Conservation (phyloP, 2,113 vertebrate species). For the Syrrhaptes paradoxus region DNA sequence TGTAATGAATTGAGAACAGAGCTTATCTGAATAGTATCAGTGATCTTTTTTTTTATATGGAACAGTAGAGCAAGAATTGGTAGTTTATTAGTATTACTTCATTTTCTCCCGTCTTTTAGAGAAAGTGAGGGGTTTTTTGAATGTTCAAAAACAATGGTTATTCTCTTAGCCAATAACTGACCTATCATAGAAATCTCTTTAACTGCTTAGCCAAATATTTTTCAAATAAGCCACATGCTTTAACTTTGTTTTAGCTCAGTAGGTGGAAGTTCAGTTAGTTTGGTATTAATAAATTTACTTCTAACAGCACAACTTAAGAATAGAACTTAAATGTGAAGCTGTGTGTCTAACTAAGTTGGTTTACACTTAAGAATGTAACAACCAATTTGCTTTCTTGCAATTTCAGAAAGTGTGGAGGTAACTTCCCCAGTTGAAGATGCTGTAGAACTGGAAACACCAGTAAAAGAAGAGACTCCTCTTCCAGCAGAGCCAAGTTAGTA, state of each 20-base stretch:
- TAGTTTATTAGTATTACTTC: background rate
- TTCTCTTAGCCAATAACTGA: background rate
- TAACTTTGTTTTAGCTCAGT: background rate
- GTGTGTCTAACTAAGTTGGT: background rate
- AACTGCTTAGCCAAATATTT: background rate
- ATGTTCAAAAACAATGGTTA: background rate
- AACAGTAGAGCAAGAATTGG: background rate
- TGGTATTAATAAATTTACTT: background rate
- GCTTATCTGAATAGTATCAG: background rate
- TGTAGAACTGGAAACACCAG: conserved; percentile 73
- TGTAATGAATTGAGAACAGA: background rate
- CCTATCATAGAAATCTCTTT: background rate
- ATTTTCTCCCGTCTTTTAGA: background rate
- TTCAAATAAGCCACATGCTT: background rate
- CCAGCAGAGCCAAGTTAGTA: conserved; percentile 73
- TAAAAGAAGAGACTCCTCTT: conserved; percentile 72
- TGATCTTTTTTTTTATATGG: background rate
- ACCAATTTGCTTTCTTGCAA: conserved; percentile 4
- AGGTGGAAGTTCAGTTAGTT: background rate
- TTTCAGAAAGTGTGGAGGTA: conserved; percentile 78
- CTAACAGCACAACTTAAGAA: background rate
- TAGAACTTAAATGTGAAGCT: background rate
- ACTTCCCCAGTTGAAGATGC: conserved; percentile 74
- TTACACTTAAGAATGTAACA: background rate
- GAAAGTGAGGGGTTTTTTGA: background rate